phyloP scores from a whole-genome alignment of 2,888 invertebrate species.

The Epiblema foenella region DNA sequence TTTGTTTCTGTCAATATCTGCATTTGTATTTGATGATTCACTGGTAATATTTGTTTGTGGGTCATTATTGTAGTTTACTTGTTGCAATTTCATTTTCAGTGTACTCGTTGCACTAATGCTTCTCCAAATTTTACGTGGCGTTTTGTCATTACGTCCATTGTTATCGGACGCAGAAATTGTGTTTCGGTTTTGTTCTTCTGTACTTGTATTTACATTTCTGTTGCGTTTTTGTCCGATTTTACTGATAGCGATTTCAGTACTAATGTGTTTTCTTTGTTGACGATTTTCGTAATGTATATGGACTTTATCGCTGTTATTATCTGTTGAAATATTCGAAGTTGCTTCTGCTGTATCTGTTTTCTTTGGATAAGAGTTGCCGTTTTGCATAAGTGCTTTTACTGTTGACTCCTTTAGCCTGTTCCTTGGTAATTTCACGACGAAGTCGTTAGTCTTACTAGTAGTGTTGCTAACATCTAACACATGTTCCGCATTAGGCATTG shows the following conservation, averaged over 20 bases:
- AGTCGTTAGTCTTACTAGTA: neutral
- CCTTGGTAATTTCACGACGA: conserved; percentile 9
- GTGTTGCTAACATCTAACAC: neutral
- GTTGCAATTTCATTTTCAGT: neutral
- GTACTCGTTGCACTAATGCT: too few relatives aligned
- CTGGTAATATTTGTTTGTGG: neutral
- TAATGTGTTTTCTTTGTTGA: too few relatives aligned
- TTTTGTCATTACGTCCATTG: neutral
- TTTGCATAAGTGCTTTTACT: neutral
- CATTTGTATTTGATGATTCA: neutral
- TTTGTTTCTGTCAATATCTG: neutral
- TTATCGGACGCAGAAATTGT: neutral
- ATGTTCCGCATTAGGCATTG: neutral
- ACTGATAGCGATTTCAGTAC: neutral
- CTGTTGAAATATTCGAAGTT: neutral
- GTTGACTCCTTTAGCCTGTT: neutral
- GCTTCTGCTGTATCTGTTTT: neutral
- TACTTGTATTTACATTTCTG: neutral
- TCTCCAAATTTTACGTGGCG: neutral
- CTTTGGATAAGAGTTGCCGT: neutral
- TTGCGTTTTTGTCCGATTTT: neutral
- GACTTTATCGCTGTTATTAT: neutral
- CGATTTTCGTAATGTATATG: too few relatives aligned
- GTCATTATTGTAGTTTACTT: neutral
- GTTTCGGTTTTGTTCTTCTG: neutral